These are phyloP conservation scores for Caretta caretta DNA, from an alignment of 2,113 vertebrate genomes.

Conservation along the genomic window DNA sequence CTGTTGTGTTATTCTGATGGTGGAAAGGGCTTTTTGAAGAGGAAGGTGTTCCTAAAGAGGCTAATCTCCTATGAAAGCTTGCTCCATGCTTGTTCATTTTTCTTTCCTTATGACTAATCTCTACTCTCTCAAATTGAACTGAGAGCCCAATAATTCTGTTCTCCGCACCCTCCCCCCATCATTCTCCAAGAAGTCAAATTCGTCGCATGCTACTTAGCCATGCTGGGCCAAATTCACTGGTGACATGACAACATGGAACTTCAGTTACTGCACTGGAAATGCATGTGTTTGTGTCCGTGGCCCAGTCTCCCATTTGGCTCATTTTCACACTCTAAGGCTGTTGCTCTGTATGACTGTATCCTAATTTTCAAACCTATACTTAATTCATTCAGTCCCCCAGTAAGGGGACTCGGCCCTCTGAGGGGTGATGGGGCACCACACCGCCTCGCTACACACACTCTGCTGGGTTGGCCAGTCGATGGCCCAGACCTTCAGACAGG, in stretches of 20 bases:
- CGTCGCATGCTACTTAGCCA: neutral
- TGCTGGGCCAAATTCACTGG: neutral
- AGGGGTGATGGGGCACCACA: too few relatives aligned
- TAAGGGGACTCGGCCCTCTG: too few relatives aligned
- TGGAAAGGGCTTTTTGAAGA: neutral
- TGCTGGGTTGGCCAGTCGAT: too few relatives aligned
- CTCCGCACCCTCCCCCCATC: neutral
- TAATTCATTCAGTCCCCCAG: neutral
- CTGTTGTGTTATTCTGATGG: neutral
- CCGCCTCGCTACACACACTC: too few relatives aligned
- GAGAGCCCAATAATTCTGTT: neutral
- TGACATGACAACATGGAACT: neutral
- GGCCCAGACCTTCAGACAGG: too few relatives aligned
- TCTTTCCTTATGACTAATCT: neutral
- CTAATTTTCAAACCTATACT: neutral
- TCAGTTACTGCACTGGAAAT: neutral
- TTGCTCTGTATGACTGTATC: neutral
- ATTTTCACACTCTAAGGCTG: accelerated
- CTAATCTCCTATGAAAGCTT: accelerated
- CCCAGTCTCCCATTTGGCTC: neutral
- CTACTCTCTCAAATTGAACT: neutral
- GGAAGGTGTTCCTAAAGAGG: neutral
- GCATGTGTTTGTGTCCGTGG: neutral
- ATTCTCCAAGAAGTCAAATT: accelerated
- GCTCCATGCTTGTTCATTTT: neutral